Evolutionary conservation across 2,797 vertebrate genomes (phyloP), one percentile per base, ranked within the genome.

Genomic region (Gouania willdenowi): DNA sequence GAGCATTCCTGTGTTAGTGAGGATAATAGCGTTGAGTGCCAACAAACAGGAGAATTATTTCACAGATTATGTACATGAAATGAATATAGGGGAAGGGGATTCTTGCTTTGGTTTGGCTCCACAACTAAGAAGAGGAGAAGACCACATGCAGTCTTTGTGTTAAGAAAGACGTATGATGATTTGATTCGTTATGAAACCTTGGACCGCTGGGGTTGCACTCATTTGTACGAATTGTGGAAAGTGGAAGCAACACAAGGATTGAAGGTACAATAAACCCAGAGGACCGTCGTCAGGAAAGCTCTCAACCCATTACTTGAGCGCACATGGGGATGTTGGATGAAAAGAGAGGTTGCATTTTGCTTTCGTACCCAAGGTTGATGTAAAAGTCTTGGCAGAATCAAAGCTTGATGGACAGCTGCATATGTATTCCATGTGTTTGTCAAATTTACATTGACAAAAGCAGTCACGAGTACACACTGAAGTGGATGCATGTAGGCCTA

Each of bases 331-430:
- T 67, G 55, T 66, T 80, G 77, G 74, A 82, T 41, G 22, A 37
- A 41, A 54, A 59, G 42, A 4, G 23, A 75, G 75, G 71, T 81
- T 80, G 66, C 72, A 53, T 28, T 55, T 77, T 55, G 19, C 6
- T 19, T 32, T 8, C 56, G 33, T 34, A 44, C 60, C 70, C 75
- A 66, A 57, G 40, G 52, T 67, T 37, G 28, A 55, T 79, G 77
- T 75, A 86, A 83, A 84, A 86, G 64, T 76, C 69, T 82, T 83
- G 75, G 65, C 76, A 58, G 77, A 69, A 80, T 73, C 58, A 63
- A 32, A 54, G 37, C 42, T 49, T 67, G 64, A 74, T 38, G 49
- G 64, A 76, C 72, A 82, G 77, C 66, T 86, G 78, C 52, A 66
- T 73, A 75, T 79, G 71, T 81, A 65, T 70, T 57, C 71, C 81